Percentiles rank a stretch among this genome's conserved stretches.
phyloP scores from a whole-genome alignment of 2,113 vertebrate genomes.

The Leucopsar rothschildi region DNA sequence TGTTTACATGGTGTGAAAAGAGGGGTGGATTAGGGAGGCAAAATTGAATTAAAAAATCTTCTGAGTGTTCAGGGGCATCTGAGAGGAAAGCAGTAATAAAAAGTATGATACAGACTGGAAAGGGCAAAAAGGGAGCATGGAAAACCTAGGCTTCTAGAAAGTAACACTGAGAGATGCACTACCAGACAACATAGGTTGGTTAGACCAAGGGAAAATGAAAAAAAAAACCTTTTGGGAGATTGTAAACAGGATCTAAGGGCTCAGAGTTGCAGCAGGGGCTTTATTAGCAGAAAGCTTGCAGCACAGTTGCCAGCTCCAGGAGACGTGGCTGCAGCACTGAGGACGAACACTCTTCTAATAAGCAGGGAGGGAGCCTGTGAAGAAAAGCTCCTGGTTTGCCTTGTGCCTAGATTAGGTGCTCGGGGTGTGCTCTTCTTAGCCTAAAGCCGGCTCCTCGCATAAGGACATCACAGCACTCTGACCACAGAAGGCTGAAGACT shows the following conservation, averaged over 20 bases:
- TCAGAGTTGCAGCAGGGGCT: background rate
- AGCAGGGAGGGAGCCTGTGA: background rate
- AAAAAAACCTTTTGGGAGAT: background rate
- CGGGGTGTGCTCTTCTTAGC: background rate
- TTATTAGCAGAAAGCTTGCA: conserved; percentile 19
- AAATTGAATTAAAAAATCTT: background rate
- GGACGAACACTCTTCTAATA: background rate
- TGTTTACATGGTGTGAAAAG: background rate
- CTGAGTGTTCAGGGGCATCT: background rate
- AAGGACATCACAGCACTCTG: background rate
- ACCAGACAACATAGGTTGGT: background rate
- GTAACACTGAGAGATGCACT: background rate
- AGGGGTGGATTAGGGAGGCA: background rate
- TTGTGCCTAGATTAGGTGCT: background rate
- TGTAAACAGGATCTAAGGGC: background rate
- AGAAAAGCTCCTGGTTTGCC: background rate
- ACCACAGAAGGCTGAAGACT: background rate
- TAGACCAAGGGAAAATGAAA: background rate
- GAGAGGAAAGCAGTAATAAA: background rate
- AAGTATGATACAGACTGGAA: background rate
- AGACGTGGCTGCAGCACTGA: background rate
- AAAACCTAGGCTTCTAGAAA: background rate
- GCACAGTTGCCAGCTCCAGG: background rate
- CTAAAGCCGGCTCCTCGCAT: background rate
- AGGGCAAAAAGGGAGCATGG: background rate